Evolutionary conservation across 53 echinoderm and acorn worm genomes (phyloP), one percentile per base, ranked within the genome.

Genomic region (Astropecten irregularis): DNA sequence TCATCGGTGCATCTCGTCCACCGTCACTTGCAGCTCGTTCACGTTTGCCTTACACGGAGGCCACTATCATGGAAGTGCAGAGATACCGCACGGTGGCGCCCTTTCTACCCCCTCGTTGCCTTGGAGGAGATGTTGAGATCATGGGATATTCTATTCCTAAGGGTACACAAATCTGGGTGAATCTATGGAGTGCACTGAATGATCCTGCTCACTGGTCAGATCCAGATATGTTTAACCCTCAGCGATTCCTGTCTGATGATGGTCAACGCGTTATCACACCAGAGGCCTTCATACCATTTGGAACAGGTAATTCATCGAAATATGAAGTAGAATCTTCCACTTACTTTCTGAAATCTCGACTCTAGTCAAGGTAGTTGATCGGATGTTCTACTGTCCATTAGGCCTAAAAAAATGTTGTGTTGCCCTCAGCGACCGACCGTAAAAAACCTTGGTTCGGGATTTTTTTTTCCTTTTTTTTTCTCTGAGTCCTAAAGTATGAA

Each of bases 61-160:
- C 84, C 15, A 84, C 84, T 0, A 23, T 70, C 25, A 84, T 84
- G 84, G 84, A 84, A 49, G 40, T 71, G 3, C 84, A 84, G 84
- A 33, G 84, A 4, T 71, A 59, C 60, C 72, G 85, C 38, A 72
- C 85, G 31, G 73, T 85, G 49, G 85, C 69, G 62, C 64, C 73
- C 73, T 85, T 50, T 46, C 16, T 73, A 4, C 73, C 85, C 4
- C 85, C 85, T 3, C 36, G 73, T 8, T 33, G 33, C 15, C 18
- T 73, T 3, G 38, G 34, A 26, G 60, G 50, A 26, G 85, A 85
- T 39, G 51, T 73, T 15, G 50, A 73, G 35, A 38, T 85, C 23
- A 32, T 48, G 61, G 85, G 73, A 7, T 73, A 63, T 21, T 49
- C 64, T 2, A 32, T 85, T 25, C 62, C 85, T 10, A 64, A 72